Evolutionary conservation across 2,113 vertebrate species (phyloP).

Genomic region (Recurvirostra avosetta): DNA sequence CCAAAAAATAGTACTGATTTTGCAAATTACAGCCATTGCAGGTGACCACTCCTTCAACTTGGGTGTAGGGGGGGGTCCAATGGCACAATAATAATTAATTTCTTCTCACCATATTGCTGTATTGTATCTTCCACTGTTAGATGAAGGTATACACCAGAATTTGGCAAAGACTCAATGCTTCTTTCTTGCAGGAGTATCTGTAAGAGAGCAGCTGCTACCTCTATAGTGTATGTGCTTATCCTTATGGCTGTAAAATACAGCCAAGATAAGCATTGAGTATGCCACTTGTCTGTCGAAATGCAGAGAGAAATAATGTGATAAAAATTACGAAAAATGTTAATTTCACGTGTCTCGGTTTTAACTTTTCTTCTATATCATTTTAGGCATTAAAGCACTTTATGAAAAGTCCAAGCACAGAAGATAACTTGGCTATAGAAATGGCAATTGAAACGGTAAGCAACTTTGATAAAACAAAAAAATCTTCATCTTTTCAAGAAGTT

Average conservation of each 20-base stretch:
- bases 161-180: neutral
- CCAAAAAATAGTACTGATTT: neutral
- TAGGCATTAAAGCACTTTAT: slow-evolving; percentile 95
- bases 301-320: neutral
- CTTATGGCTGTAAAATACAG: neutral
- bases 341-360: neutral
- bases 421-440: slow-evolving; percentile 91
- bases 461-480: neutral
- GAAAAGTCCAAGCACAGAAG: slow-evolving; percentile 88
- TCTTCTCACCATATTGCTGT: neutral
- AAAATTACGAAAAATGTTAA: neutral
- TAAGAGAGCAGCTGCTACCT: neutral
- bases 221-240: neutral
- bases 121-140: neutral
- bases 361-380: slow-evolving; percentile 25
- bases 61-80: accelerated
- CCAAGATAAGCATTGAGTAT: neutral
- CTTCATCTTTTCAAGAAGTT: neutral
- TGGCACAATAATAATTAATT: neutral
- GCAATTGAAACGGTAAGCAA: slow-evolving; percentile 93
- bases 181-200: neutral
- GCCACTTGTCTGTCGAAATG: neutral
- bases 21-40: neutral
- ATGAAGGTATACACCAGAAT: neutral
- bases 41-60: neutral